phyloP scores from a whole-genome alignment of 2,888 invertebrate genomes.

The Caenorhabditis sp. region DNA sequence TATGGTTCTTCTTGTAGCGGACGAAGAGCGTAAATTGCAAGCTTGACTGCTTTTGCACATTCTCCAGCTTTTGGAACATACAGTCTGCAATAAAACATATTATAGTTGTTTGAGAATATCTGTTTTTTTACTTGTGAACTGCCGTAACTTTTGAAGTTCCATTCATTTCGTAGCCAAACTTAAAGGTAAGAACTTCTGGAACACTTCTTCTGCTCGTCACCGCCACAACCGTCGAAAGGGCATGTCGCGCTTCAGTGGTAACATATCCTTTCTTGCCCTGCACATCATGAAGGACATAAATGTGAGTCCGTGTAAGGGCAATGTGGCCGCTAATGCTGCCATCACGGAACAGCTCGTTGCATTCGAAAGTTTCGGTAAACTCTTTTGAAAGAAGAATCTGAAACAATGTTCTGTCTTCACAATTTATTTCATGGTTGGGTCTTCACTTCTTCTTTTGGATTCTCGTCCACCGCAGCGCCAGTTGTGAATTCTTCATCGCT shows the following conservation, averaged over 20 bases:
- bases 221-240: constrained; percentile 92
- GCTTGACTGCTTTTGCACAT: constrained; percentile 78
- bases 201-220: constrained; percentile 96
- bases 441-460: constrained; percentile 59
- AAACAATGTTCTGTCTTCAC: too few relatives aligned
- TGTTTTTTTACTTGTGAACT: constrained; percentile 62
- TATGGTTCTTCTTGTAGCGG: constrained; percentile 46
- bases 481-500: constrained; percentile 54
- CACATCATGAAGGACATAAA: constrained; percentile 72
- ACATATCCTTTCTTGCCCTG: constrained; percentile 83
- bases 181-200: constrained; percentile 95
- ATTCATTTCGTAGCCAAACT: constrained; percentile 75
- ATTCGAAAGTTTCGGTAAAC: constrained; percentile 89
- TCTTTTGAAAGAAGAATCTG: constrained; percentile 82
- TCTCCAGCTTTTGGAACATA: constrained; percentile 77
- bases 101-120: not conserved
- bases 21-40: constrained; percentile 73
- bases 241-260: constrained; percentile 89
- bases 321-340: constrained; percentile 64
- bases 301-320: constrained; percentile 73
- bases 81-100: constrained; percentile 62
- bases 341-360: constrained; percentile 88
- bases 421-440: not conserved
- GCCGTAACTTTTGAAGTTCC: constrained; percentile 74
- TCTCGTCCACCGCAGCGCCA: constrained; percentile 47